A percentile compares a stretch with the other conserved stretches of the same genome.
phyloP scores from a whole-genome alignment of 2,888 invertebrate genomes.

The Mythimna ferrago region DNA sequence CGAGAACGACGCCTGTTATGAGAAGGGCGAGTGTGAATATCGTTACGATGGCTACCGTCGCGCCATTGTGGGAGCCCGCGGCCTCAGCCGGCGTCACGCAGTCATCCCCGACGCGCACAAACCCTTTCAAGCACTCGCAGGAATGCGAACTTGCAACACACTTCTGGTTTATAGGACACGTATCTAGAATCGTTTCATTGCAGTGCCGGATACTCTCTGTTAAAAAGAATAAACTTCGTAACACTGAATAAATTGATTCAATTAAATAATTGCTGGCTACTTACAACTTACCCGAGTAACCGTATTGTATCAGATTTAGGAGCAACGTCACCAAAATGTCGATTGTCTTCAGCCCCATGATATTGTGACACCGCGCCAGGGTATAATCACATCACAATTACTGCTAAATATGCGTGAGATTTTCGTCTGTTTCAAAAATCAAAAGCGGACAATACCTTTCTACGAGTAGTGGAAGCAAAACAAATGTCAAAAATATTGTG shows the following conservation, averaged over 20 bases:
- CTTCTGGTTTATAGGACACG: conserved; percentile 78
- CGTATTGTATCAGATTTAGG: conserved; percentile 80
- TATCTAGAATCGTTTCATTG: conserved; percentile 74
- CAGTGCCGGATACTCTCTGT: conserved; percentile 89
- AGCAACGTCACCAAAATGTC: conserved; percentile 79
- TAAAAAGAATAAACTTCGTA: conserved; percentile 86
- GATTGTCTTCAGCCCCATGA: conserved; percentile 77
- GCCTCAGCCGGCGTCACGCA: conserved; percentile 70
- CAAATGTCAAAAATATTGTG: conserved; percentile 71
- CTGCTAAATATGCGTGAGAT: conserved; percentile 58
- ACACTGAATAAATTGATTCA: conserved; percentile 87
- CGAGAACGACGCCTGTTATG: conserved; percentile 81
- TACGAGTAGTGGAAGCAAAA: conserved; percentile 76
- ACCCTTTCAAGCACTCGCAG: conserved; percentile 80
- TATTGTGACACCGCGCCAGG: conserved; percentile 57
- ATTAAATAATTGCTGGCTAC: conserved; percentile 87
- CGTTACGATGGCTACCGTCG: conserved; percentile 79
- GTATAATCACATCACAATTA: conserved; percentile 82
- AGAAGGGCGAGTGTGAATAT: conserved; percentile 84
- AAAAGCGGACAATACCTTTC: conserved; percentile 69
- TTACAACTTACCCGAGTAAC: conserved; percentile 83
- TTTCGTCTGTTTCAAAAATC: conserved; percentile 68
- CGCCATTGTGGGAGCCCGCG: conserved; percentile 68
- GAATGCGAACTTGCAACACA: conserved; percentile 74
- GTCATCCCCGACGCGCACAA: conserved; percentile 72